Evolutionary conservation across 2,888 invertebrate species (phyloP).

Genomic region (Phasia obesa): DNA sequence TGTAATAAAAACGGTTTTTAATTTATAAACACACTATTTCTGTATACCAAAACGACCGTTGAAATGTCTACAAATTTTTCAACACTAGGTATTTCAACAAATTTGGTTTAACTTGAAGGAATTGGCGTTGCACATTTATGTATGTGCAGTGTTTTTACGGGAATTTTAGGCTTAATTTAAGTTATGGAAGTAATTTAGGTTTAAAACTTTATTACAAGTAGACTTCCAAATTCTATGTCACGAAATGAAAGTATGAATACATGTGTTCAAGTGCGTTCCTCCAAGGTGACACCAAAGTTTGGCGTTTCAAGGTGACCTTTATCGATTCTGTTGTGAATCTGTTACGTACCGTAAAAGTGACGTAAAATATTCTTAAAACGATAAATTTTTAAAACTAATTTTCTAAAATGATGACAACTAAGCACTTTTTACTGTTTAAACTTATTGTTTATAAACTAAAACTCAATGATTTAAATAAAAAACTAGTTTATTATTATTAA

Average conservation of each 20-base stretch:
- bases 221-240: conserved; percentile 58
- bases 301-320: conserved; percentile 83
- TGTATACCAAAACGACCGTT: conserved; percentile 17
- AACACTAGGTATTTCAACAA: conserved; percentile 36
- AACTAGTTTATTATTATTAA: too few species aligned
- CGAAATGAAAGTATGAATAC: conserved; percentile 61
- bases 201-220: conserved; percentile 52
- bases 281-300: conserved; percentile 79
- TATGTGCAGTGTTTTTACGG: conserved; percentile 19
- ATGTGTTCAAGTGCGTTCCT: conserved; percentile 61
- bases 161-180: conserved; percentile 60
- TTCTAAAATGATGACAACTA: not conserved
- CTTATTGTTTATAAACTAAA: not conserved
- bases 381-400: not conserved
- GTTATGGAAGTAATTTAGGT: conserved; percentile 50
- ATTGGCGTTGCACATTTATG: conserved; percentile 15
- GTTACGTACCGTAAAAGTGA: conserved; percentile 53
- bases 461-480: too few species aligned
- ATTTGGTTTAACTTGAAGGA: conserved; percentile 3
- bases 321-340: conserved; percentile 70
- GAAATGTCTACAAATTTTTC: not conserved
- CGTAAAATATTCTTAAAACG: not conserved
- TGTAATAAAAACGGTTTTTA: conserved; percentile 49
- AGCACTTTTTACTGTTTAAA: not conserved
- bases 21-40: conserved; percentile 33